Evolutionary conservation across 1,140 invertebrate species (phyloP).

Genomic region (Oncopodura yosiiana): DNA sequence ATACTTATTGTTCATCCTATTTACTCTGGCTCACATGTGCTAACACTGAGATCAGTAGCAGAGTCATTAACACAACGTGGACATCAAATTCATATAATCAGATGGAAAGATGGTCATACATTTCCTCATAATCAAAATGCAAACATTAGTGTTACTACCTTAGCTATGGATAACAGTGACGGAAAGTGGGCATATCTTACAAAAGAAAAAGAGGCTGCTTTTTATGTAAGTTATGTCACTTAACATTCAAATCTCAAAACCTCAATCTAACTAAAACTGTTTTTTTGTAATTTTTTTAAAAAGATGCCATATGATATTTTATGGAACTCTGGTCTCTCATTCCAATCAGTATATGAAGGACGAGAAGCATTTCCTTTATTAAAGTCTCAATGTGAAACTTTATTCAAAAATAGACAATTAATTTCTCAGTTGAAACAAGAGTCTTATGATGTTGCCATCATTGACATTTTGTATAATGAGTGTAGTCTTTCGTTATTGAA

Average conservation of each 20-base stretch:
- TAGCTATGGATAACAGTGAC: slow-evolving; percentile 33
- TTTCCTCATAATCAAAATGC: slow-evolving; percentile 30
- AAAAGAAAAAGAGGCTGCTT: slow-evolving; percentile 31
- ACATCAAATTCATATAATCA: slow-evolving; percentile 31
- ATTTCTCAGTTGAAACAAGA: slow-evolving; percentile 17
- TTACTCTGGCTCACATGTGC: slow-evolving; percentile 33
- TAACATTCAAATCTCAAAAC: not conserved
- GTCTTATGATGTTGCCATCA: slow-evolving; percentile 35
- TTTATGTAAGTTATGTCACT: slow-evolving; percentile 31
- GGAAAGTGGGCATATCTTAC: slow-evolving; percentile 29
- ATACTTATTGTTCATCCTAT: slow-evolving; percentile 34
- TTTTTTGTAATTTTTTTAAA: not conserved
- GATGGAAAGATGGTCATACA: slow-evolving; percentile 32
- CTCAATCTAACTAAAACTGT: not conserved
- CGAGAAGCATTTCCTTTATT: slow-evolving; percentile 32
- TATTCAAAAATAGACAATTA: slow-evolving; percentile 28
- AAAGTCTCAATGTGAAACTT: slow-evolving; percentile 29
- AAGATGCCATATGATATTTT: slow-evolving; percentile 35
- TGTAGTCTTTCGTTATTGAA: slow-evolving; percentile 35
- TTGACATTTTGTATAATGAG: slow-evolving; percentile 37
- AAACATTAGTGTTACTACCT: slow-evolving; percentile 30
- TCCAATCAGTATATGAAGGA: slow-evolving; percentile 25
- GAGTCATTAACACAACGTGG: slow-evolving; percentile 29
- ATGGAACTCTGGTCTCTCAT: slow-evolving; percentile 34
- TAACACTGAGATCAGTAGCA: slow-evolving; percentile 32